Conservation (phyloP, 2,888 invertebrate genomes). For the Lutraria lutraria region DNA sequence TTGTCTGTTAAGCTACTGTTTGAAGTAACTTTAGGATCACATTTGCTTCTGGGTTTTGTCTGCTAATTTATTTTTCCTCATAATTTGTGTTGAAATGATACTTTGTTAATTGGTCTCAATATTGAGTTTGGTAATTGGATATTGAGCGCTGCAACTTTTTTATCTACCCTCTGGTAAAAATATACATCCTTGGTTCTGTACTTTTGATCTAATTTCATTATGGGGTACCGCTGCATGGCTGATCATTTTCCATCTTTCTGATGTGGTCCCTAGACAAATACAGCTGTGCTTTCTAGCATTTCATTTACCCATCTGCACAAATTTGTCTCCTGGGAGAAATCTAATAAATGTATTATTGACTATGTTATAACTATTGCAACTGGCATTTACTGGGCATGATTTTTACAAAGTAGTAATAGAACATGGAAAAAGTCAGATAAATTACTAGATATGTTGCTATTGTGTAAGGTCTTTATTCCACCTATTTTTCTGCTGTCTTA, state of each 20-base stretch:
- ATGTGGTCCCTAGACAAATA: neutral
- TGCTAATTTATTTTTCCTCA: no score
- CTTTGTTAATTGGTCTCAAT: no score
- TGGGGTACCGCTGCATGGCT: neutral
- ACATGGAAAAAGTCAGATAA: neutral
- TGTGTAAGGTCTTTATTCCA: neutral
- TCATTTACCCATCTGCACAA: neutral
- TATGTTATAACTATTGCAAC: neutral
- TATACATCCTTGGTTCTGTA: no score
- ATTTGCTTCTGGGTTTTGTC: no score
- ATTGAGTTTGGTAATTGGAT: no score
- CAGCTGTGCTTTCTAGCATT: neutral
- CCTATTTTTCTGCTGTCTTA: neutral
- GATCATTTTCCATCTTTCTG: neutral
- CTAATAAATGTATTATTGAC: neutral
- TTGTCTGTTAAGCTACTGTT: no score
- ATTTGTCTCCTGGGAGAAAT: neutral
- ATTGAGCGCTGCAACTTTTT: no score
- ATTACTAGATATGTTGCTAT: neutral
- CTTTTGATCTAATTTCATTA: no score
- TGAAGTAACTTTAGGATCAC: no score
- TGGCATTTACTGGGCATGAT: constrained; percentile 3
- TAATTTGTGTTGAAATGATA: no score
- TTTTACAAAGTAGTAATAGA: neutral
- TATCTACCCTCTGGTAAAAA: no score